Base-by-base conservation (phyloP, 35 echinoderm and acorn worm species). In the Heliocidaris erythrogramma region DNA sequence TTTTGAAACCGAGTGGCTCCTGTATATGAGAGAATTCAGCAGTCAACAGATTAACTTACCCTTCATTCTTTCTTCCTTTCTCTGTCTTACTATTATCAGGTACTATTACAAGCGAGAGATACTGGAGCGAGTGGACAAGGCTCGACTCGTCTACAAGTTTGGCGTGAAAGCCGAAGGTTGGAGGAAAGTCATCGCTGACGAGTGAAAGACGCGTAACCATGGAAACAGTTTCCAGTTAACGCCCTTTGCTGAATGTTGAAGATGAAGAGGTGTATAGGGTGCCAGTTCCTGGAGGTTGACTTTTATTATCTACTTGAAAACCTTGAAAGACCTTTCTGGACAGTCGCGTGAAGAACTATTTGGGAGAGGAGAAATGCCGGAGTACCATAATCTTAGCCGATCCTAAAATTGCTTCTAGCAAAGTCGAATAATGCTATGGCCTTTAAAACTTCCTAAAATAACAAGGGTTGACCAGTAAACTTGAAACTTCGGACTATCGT, bases 71-170 rank as follows among this genome's bases (percentile, higher is more conserved):
- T 42, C 35, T 42, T 42, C 35, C 32, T 12, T 88, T 30, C 31
- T 30, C 31, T 30, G 17, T 88, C 2, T 89, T 89, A 16, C 14
- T 9, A 3, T 52, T 65, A 88, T 5, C 87, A 99, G 98, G 89
- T 99, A 99, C 85, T 99, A 99, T 92, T 99, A 99, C 97, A 96
- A 97, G 85, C 48, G 97, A 2, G 94, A 97, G 48, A 99, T 99
- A 61, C 91, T 99, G 2, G 98, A 99, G 49, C 88, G 98, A 27
- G 98, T 99, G 2, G 98, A 99, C 35, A 97, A 97, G 4, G 90
- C 97, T 14, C 56, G 98, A 88, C 89, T 99, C 29, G 98, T 99
- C 31, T 99, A 99, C 90, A 99, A 99, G 50, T 97, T 99, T 88
- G 98, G 98, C 47, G 96, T 94, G 13, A 97, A 99, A 48, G 97